These are phyloP conservation scores for Fragum fragum DNA, from an alignment of 2,888 invertebrate genomes.

Conservation along the genomic window DNA sequence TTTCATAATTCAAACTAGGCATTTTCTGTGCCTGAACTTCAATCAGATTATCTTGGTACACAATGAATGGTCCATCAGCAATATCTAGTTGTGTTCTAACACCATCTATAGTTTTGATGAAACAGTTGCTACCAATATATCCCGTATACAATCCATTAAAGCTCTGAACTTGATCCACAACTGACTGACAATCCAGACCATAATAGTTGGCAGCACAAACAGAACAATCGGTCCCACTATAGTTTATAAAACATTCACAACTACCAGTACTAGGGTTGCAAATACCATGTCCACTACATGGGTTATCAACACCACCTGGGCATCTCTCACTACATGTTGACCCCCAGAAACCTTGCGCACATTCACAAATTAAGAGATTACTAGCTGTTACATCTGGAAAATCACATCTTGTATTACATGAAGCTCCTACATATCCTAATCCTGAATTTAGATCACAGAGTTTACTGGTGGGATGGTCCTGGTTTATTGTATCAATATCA, in stretches of 20 bases:
- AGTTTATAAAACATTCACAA: constrained; percentile 70
- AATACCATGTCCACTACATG: constrained; percentile 69
- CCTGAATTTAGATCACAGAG: constrained; percentile 26
- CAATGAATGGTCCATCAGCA: constrained; percentile 33
- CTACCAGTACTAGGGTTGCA: constrained; percentile 67
- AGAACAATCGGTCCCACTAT: constrained; percentile 65
- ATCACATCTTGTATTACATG: constrained; percentile 55
- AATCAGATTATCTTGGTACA: constrained; percentile 40
- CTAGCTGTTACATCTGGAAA: constrained; percentile 41
- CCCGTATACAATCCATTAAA: background rate
- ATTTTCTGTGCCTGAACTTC: constrained; percentile 52
- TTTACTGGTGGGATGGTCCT: constrained; percentile 30
- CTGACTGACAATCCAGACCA: constrained; percentile 68
- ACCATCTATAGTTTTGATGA: constrained; percentile 74
- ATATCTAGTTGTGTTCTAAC: constrained; percentile 61
- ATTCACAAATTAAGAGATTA: constrained; percentile 54
- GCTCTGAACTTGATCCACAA: constrained; percentile 46
- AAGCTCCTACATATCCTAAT: constrained; percentile 53
- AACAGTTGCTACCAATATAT: constrained; percentile 57
- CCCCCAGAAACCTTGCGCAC: constrained; percentile 74
- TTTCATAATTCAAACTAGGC: constrained; percentile 40
- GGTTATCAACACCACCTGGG: constrained; percentile 69
- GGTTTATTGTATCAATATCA: background rate
- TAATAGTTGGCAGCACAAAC: constrained; percentile 65
- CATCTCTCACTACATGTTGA: constrained; percentile 65